Conservation (phyloP, 1,140 invertebrate genomes). For the Caenorhabditis latens region DNA sequence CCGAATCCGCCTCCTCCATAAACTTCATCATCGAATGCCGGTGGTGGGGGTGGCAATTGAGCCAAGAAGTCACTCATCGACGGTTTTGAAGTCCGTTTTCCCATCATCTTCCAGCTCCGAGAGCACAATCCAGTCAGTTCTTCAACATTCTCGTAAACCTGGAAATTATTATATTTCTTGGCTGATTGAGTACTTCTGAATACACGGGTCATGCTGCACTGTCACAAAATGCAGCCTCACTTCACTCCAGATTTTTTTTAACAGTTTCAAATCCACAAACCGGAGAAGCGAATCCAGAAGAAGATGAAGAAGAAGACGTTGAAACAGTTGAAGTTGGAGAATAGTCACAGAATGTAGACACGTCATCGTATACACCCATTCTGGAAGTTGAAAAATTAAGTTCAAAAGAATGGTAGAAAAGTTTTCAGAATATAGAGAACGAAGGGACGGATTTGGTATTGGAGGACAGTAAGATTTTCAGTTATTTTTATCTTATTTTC, state of each 20-base stretch:
- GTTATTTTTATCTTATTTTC: too few relatives aligned
- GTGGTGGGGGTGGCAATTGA: constrained; percentile 17
- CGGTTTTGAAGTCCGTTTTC: constrained; percentile 42
- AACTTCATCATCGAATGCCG: constrained; percentile 28
- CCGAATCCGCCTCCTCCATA: not conserved
- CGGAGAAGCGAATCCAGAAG: constrained; percentile 29
- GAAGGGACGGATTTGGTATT: not conserved
- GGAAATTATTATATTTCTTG: not conserved
- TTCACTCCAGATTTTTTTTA: too few relatives aligned
- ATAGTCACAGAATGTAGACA: constrained; percentile 42
- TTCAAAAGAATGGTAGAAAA: not conserved
- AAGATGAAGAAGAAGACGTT: constrained; percentile 40
- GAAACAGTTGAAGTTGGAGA: constrained; percentile 39
- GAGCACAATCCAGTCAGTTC: constrained; percentile 33
- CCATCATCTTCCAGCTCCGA: constrained; percentile 41
- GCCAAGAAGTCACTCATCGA: constrained; percentile 47
- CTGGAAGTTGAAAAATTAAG: not conserved
- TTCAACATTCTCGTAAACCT: constrained; percentile 44
- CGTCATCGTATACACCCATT: constrained; percentile 49
- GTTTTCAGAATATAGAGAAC: constrained; percentile 9
- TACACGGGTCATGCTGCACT: too few relatives aligned
- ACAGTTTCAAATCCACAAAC: not conserved
- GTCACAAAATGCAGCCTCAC: not conserved
- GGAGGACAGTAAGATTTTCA: too few relatives aligned
- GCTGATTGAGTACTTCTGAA: not conserved